These are phyloP conservation scores for Prionace glauca DNA, from an alignment of 2,797 vertebrate species.

Conservation along the genomic window DNA sequence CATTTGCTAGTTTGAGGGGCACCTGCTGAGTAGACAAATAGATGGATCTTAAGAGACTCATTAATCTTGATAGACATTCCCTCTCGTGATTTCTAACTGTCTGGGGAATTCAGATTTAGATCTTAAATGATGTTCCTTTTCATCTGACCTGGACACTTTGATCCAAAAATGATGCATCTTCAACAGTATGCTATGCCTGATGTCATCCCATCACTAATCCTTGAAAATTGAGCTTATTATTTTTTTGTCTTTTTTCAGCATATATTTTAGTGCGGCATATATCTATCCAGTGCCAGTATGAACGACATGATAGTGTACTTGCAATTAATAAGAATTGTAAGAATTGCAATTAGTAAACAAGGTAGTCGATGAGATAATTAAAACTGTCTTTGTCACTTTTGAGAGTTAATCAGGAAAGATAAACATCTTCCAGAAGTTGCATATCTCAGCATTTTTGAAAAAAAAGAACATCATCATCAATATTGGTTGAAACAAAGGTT, in stretches of 20 bases:
- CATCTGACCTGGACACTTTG: not conserved
- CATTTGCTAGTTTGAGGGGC: not conserved
- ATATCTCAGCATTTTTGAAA: not conserved
- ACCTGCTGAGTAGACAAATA: not conserved
- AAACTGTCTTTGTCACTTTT: not conserved
- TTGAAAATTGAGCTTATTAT: not conserved
- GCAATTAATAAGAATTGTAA: not conserved
- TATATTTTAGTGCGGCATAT: not conserved
- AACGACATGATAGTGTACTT: not conserved
- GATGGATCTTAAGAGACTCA: not conserved
- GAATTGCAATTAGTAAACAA: not conserved
- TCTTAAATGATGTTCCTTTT: not conserved
- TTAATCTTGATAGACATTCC: constrained; percentile 5
- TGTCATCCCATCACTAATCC: not conserved
- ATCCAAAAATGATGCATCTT: constrained; percentile 5
- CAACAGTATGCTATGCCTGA: not conserved
- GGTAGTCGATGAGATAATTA: not conserved
- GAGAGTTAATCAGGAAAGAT: not conserved
- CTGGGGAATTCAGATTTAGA: not conserved
- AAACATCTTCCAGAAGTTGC: not conserved
- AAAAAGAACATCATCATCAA: not conserved
- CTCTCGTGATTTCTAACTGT: not conserved
- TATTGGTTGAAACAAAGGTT: not conserved
- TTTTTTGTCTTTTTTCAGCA: too few species aligned
- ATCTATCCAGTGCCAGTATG: not conserved